Evolutionary conservation across 2,888 invertebrate species (phyloP).

Genomic region (Eristalis pertinax): DNA sequence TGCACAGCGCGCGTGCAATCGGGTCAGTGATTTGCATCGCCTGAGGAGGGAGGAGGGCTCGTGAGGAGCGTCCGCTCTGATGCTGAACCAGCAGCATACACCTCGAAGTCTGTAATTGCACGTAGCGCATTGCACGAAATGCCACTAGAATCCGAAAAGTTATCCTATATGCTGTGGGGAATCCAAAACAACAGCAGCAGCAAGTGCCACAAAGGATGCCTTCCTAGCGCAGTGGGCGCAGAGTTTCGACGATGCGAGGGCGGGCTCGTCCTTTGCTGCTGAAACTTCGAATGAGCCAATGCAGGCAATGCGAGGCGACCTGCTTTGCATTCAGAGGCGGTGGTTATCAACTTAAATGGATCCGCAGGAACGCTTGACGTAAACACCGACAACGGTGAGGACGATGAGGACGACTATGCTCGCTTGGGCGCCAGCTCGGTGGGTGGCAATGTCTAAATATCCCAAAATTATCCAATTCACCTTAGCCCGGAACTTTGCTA

Average conservation of each 20-base stretch:
- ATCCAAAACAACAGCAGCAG: conserved; percentile 25
- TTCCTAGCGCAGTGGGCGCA: neutral
- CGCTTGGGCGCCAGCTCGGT: neutral
- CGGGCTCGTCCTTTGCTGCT: neutral
- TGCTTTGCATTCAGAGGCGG: conserved; percentile 50
- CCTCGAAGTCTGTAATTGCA: conserved; percentile 33
- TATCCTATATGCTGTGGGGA: conserved; percentile 27
- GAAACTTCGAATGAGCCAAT: conserved; percentile 18
- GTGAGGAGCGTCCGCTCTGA: neutral
- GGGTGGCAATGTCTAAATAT: conserved; percentile 27
- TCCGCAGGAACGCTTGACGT: conserved; percentile 25
- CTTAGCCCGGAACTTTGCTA: conserved; percentile 22
- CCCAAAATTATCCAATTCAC: conserved; percentile 52
- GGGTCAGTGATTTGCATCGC: conserved; percentile 42
- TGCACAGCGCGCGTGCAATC: conserved; percentile 10
- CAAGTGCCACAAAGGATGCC: conserved; percentile 42
- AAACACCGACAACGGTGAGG: neutral
- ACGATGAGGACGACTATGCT: neutral
- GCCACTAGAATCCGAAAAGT: conserved; percentile 45
- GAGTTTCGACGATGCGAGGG: neutral
- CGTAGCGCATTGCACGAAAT: conserved; percentile 55
- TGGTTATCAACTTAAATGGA: conserved; percentile 50
- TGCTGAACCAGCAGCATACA: neutral
- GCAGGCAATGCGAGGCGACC: neutral
- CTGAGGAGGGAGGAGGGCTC: neutral